A percentile compares a stretch with the other conserved stretches of the same genome.
These are phyloP conservation scores for Ormia ochracea DNA, from an alignment of 2,888 invertebrate genomes.

Conservation along the genomic window DNA sequence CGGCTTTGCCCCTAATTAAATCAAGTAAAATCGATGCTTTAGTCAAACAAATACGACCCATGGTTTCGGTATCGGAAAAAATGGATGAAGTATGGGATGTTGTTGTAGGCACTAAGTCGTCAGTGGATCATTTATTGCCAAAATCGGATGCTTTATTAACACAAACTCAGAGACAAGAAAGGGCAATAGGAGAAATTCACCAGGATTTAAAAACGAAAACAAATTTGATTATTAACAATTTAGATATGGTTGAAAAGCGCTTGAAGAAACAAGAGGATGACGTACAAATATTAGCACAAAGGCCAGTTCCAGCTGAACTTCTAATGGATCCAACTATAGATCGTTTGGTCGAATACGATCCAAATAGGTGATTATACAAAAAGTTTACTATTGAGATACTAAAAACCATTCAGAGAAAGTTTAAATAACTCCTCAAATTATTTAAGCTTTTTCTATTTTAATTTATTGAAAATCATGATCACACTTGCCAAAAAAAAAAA, in stretches of 20 bases:
- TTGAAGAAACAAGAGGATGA: constrained; percentile 91
- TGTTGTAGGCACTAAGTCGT: constrained; percentile 91
- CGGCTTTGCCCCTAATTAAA: constrained; percentile 79
- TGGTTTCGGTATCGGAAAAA: constrained; percentile 90
- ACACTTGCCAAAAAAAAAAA: background rate
- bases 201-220: constrained; percentile 88
- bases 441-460: constrained; percentile 11
- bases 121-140: constrained; percentile 89
- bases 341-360: constrained; percentile 86
- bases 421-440: background rate
- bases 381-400: background rate
- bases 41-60: constrained; percentile 89
- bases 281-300: constrained; percentile 85
- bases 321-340: constrained; percentile 87
- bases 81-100: constrained; percentile 96
- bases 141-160: constrained; percentile 91
- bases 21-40: constrained; percentile 88
- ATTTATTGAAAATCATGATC: background rate
- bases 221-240: constrained; percentile 90
- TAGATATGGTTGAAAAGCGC: constrained; percentile 90
- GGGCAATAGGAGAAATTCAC: constrained; percentile 91
- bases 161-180: constrained; percentile 90
- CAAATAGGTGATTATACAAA: constrained; percentile 79
- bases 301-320: constrained; percentile 86
- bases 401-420: background rate